These are phyloP conservation scores for Helostoma temminkii DNA, from an alignment of 2,797 vertebrate genomes.

Conservation along the genomic window DNA sequence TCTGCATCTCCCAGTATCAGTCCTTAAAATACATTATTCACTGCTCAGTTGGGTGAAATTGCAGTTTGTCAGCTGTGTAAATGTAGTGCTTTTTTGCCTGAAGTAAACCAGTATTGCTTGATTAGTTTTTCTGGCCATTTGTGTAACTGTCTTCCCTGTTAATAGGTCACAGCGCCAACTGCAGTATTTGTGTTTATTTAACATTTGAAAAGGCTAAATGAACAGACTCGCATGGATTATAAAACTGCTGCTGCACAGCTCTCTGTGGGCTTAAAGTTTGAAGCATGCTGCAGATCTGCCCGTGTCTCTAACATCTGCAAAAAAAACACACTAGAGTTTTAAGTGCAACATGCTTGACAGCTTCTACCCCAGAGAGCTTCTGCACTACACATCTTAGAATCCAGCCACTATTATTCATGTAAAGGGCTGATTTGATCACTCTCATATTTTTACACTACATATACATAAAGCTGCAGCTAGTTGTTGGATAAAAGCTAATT, in stretches of 20 bases:
- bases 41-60: background rate
- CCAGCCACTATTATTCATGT: background rate
- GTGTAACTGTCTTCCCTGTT: slow-evolving; percentile 34
- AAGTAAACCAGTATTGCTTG: background rate
- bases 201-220: slow-evolving; percentile 49
- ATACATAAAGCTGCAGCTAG: background rate
- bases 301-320: slow-evolving; percentile 12
- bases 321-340: background rate
- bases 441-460: background rate
- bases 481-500: background rate
- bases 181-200: slow-evolving; percentile 19
- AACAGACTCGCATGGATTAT: slow-evolving; percentile 12
- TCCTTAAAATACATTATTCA: background rate
- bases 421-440: background rate
- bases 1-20: background rate
- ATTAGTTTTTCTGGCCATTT: slow-evolving; percentile 19
- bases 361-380: background rate
- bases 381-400: background rate
- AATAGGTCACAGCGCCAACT: background rate
- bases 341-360: background rate
- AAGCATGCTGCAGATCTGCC: background rate
- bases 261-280: slow-evolving; percentile 33
- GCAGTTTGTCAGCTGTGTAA: slow-evolving; percentile 4
- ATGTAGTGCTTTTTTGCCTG: background rate
- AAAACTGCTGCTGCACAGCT: slow-evolving; percentile 10